Evolutionary conservation across 2,888 invertebrate genomes (phyloP), one percentile per base, ranked within the genome.

Genomic region (Drosophila peninsularis): DNA sequence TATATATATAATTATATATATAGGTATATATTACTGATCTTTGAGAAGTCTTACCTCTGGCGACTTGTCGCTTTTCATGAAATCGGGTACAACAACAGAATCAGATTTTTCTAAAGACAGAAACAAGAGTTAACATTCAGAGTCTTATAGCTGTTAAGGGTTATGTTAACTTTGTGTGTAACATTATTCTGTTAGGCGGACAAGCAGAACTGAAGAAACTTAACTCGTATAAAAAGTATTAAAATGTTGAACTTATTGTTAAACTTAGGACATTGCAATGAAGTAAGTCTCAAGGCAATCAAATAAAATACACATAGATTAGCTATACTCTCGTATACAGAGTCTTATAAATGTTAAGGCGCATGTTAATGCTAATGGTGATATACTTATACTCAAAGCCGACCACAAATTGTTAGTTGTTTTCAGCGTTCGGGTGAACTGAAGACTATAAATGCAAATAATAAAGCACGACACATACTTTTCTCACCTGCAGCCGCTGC

Each of bases 401-500:
- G 17, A 32, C 4, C 14, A 9, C 9, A 19, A 34, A 21, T 1
- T 34, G 14, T 50, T 50, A 50, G 32, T 49, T 5, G 32, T 11
- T 30, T 30, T 32, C 32, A 32, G 17, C 47, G 5, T n/a, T 30
- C 17, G 19, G 14, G 10, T 36, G 14, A 52, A 52, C 36, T 24
- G 52, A 52, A 37, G 21, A 34, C 34, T 21, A 21, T 17, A 21
- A 52, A 60, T 44, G 21, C 11, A 47, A 47, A 47, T 47, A 47
- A 47, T 19, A 49, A 44, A 64, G 9, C 57, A 83, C 88, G 89
- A 88, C 70, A 76, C 76, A 78, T 89, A 92, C 92, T 92, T 89
- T 92, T 92, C 75, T 92, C 93, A 84, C 89, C 84, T 87, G 84
- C 71, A 21, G 86, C 88, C 19, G 67, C 71, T 50, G 57, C 72